Evolutionary conservation across 1,140 invertebrate species (phyloP).

Genomic region (Caenorhabditis elegans): WBcel235 BX284602.5:14191501-14192000

Average conservation of each 20-base stretch:
- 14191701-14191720: neutral
- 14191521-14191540: constrained; percentile 16
- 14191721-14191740: neutral
- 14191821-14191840: neutral
- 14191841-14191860: neutral
- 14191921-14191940: too few species aligned
- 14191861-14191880: neutral
- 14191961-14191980: too few species aligned
- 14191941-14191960: too few species aligned
- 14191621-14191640: neutral
- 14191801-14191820: neutral
- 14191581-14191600: constrained; percentile 30
- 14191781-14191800: too few species aligned
- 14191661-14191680: neutral
- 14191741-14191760: neutral
- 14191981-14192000: too few species aligned
- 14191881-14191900: neutral
- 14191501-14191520: constrained; percentile 17
- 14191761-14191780: too few species aligned
- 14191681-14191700: neutral
- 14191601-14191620: constrained; percentile 20
- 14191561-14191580: constrained; percentile 13
- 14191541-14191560: neutral
- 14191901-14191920: neutral
- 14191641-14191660: too few species aligned